Base-by-base conservation (phyloP, 2,888 invertebrate species). In the Ochlodes sylvanus region DNA sequence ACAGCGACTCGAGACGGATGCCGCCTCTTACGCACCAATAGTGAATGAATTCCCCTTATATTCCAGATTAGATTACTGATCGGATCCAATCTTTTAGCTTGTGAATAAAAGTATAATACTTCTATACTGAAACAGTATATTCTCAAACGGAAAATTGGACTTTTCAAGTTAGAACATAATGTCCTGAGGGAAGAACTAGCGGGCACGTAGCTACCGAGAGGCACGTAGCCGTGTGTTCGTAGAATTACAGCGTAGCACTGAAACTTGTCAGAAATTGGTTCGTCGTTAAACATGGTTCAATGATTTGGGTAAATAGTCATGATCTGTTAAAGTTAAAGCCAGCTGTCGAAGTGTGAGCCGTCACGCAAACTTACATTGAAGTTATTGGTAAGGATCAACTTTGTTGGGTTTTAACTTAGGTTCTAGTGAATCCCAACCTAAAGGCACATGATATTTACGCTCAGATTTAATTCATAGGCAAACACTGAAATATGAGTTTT, bases 141-240 rank as follows among this genome's bases (percentile, higher is more conserved):
- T 58, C 21, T 21, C 44, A 12, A 12, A 52, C 44, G 58, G 19
- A 47, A 27, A 60, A 60, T 60, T 60, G 52, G 50, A 66, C 42
- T 60, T 60, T 52, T 60, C 17, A 66, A 42, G 3, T 19, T 19
- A 27, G 42, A 52, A 52, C 41, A 66, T 66, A 54, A 58, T 50
- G 41, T 60, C 60, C 60, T 42, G 17, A 42, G 54, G 60, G 66
- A 52, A 52, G 41, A 41, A 44, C 54, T 54, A 54, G 52, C 52
- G 17, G 27, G 47, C 57, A 64, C 55, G 42, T 27, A 27, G 44
- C 7, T 42, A 12, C 44, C 44, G 32, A 10, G 19, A n/a, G 38
- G 58, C 65, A 66, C 58, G 65, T 66, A 66, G 58, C 15, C 15
- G 12, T 27, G 38, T 41, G 50, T 42, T 50, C 57, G 57, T 57